phyloP scores from a whole-genome alignment of 2,888 invertebrate species.

The Cephus nigrinus region DNA sequence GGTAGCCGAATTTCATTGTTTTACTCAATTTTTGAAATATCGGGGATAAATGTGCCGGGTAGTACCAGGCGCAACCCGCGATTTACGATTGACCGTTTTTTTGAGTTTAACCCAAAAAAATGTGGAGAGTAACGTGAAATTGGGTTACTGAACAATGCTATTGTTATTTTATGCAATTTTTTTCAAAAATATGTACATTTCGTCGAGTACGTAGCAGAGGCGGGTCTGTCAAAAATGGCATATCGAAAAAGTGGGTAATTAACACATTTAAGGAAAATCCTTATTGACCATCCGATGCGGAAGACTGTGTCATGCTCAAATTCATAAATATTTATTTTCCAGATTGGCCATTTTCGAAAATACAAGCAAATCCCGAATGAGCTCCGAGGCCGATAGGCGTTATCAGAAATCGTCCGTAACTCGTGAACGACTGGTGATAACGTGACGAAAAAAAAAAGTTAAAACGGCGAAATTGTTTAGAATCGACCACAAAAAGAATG shows the following conservation, averaged over 20 bases:
- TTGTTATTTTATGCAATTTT: no score
- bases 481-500: slow-evolving; percentile 38
- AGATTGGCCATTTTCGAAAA: slow-evolving; percentile 9
- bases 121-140: no score
- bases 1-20: no score
- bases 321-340: not conserved
- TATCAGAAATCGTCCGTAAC: slow-evolving; percentile 28
- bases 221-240: slow-evolving; percentile 14
- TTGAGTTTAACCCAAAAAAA: no score
- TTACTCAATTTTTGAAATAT: no score
- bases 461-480: slow-evolving; percentile 53
- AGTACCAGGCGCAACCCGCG: no score
- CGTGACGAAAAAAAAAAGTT: slow-evolving; percentile 34
- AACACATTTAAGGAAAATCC: slow-evolving; percentile 3
- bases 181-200: no score
- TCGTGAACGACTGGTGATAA: slow-evolving; percentile 13
- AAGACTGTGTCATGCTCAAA: not conserved
- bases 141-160: no score
- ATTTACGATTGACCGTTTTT: no score
- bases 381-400: not conserved
- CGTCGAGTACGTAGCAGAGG: not conserved
- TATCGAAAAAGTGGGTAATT: slow-evolving; percentile 3
- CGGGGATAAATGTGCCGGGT: no score
- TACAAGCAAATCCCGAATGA: not conserved
- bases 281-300: not conserved